Evolutionary conservation across 2,113 vertebrate genomes (phyloP), one percentile per base, ranked within the genome.

Genomic region (Suricata suricatta): DNA sequence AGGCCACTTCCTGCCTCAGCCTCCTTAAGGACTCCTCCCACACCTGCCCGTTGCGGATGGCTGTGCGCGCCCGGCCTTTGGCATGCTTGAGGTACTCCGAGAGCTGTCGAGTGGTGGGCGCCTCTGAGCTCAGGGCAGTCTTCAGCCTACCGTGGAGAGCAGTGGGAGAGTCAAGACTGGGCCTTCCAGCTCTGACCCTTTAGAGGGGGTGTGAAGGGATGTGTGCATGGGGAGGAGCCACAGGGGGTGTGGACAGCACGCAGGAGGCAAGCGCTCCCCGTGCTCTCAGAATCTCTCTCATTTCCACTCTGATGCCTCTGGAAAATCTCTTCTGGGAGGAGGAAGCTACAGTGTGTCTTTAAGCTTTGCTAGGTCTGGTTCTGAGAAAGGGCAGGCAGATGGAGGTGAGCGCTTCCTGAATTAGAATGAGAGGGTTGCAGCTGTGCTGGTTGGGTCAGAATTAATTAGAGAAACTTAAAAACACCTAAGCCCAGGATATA

Each of bases 11-110:
- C 33, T 4, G 60, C 44, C 16, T 79, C 93, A 98, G 96, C 57
- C 64, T 97, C 94, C 96, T 97, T 6, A 98, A 74, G 74, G 96
- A 91, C 10, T 96, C 96, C 35, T 98, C 97, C 97, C 97, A 98
- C 84, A 98, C 97, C 85, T 98, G 97, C 63, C 97, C 98, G 0
- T 9, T 19, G 88, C 95, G 95, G 47, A 98, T 97, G 96, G 96
- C 97, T 0, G 76, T 93, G 17, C 97, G 97, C 0, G 97, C 85
- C 19, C 4, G 33, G 94, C 97, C 98, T 85, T 52, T 96, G 72
- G 98, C 95, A 0, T 98, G 97, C 88, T 98, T 98, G 85, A 98
- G 68, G 87, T 95, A 97, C 21, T 90, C 90, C 0, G 95, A 85
- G 23, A 98, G 88, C 19, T 97, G 84, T 11, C 64, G 85, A 0